These are phyloP conservation scores for Eupristina koningsbergeri DNA, from an alignment of 1,140 invertebrate species.

Conservation along the genomic window DNA sequence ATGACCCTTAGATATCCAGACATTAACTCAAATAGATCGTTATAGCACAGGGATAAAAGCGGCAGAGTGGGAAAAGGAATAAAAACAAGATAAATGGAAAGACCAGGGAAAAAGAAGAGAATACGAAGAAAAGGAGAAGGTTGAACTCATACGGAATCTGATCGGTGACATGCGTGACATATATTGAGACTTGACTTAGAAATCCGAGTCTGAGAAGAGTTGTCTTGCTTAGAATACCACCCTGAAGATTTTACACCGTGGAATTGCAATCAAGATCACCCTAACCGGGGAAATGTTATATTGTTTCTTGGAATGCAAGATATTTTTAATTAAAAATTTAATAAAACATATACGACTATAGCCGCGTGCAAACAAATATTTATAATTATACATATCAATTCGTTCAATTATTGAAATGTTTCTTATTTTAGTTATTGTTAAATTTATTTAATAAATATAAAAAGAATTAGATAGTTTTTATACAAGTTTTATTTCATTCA, in stretches of 20 bases:
- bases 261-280: slow-evolving; percentile 1
- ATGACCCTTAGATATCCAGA: neutral
- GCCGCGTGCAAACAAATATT: no score
- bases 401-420: no score
- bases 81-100: neutral
- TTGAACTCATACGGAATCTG: neutral
- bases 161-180: slow-evolving; percentile 35
- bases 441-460: no score
- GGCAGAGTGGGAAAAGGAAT: neutral
- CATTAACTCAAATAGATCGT: slow-evolving; percentile 21
- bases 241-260: neutral
- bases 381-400: no score
- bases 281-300: neutral
- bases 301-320: slow-evolving; percentile 9
- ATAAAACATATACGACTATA: neutral
- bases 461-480: no score
- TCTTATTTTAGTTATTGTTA: no score
- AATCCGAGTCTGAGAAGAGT: neutral
- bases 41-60: neutral
- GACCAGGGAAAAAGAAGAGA: neutral
- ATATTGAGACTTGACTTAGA: slow-evolving; percentile 22
- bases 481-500: no score
- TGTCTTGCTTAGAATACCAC: no score
- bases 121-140: neutral
- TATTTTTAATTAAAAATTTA: neutral